phyloP scores from a whole-genome alignment of 2,888 invertebrate genomes.

The Apotomis turbidana region DNA sequence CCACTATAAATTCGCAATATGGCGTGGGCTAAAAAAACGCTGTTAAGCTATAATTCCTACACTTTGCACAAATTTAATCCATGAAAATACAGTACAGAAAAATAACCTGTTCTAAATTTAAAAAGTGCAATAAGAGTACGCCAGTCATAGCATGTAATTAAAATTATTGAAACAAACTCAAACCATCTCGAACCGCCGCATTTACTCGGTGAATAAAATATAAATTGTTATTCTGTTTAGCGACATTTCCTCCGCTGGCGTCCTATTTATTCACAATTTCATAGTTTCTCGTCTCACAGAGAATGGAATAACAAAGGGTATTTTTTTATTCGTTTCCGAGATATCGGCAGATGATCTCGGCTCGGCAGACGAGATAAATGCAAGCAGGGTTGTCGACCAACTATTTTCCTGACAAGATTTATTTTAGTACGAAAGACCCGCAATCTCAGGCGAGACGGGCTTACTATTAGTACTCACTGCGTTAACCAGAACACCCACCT shows the following conservation, averaged over 20 bases:
- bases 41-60: too few species aligned
- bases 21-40: too few species aligned
- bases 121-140: too few species aligned
- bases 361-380: slow-evolving; percentile 31
- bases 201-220: slow-evolving; percentile 26
- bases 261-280: slow-evolving; percentile 40
- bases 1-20: too few species aligned
- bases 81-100: too few species aligned
- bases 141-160: neutral
- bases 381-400: slow-evolving; percentile 20
- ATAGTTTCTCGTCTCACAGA: slow-evolving; percentile 34
- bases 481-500: too few species aligned
- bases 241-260: slow-evolving; percentile 8
- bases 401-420: neutral
- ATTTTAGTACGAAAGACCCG: too few species aligned
- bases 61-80: too few species aligned
- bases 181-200: neutral
- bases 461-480: too few species aligned
- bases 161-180: neutral
- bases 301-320: slow-evolving; percentile 38
- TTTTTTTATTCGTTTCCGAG: slow-evolving; percentile 33
- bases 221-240: slow-evolving; percentile 29
- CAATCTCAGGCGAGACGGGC: too few species aligned
- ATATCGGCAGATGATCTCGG: slow-evolving; percentile 39
- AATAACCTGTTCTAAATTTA: too few species aligned